Percentiles rank a stretch among this genome's conserved stretches.
These are phyloP conservation scores for Meloidogyne floridensis DNA, from an alignment of 1,140 invertebrate genomes.

Conservation along the genomic window DNA sequence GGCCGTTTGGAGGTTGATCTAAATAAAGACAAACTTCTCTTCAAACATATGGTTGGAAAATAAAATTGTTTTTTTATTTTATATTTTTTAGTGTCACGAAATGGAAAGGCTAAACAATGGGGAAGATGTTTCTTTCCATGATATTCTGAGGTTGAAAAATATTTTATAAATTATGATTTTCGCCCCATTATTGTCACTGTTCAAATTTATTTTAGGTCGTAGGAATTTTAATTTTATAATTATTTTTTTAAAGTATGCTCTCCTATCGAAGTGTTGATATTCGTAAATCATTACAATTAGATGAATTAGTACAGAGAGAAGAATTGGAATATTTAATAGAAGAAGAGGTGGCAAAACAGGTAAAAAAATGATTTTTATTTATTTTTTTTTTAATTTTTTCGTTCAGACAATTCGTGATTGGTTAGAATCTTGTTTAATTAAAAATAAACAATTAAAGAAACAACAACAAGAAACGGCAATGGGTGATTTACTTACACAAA, in stretches of 20 bases:
- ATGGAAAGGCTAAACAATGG: conserved; percentile 93
- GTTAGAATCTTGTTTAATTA: conserved; percentile 46
- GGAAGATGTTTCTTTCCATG: conserved; percentile 99
- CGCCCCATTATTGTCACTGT: too few relatives aligned
- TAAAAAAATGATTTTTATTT: conserved; percentile 72
- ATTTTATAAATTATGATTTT: neutral
- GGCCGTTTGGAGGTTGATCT: conserved; percentile 95
- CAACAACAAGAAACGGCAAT: conserved; percentile 37
- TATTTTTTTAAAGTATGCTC: conserved; percentile 81
- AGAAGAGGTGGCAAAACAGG: conserved; percentile 99
- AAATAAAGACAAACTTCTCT: conserved; percentile 91
- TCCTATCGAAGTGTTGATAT: conserved; percentile 99
- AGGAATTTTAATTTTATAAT: neutral
- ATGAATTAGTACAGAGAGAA: conserved; percentile 93
- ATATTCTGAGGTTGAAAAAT: conserved; percentile 89
- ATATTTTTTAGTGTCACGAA: conserved; percentile 78
- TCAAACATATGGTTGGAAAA: conserved; percentile 86
- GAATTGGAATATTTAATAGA: conserved; percentile 99
- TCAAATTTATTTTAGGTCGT: neutral
- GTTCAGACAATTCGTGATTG: conserved; percentile 66
- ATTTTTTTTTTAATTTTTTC: conserved; percentile 67
- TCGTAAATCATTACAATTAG: conserved; percentile 92
- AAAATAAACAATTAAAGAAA: conserved; percentile 48
- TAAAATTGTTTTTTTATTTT: neutral
- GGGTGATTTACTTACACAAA: conserved; percentile 24